Evolutionary conservation across 1,140 invertebrate species (phyloP).

Genomic region (Zaprionus kolodkinae): DNA sequence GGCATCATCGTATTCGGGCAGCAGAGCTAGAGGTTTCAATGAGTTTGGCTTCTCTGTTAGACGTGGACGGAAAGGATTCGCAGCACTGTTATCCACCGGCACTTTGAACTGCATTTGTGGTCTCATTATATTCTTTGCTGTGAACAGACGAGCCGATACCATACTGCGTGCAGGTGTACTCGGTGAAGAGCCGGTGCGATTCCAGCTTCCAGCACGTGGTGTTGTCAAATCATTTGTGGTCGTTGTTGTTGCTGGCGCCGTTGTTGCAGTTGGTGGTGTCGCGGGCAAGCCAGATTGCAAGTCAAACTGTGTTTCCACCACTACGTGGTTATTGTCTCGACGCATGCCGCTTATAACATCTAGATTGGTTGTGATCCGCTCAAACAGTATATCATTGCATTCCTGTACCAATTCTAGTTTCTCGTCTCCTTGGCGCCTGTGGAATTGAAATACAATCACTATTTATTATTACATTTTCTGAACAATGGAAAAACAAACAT

Average conservation of each 20-base stretch:
- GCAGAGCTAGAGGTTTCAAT: constrained; percentile 90
- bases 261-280: constrained; percentile 31
- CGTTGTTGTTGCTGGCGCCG: not conserved
- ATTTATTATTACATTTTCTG: no score
- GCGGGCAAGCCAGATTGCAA: constrained; percentile 79
- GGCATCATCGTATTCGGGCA: constrained; percentile 88
- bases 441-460: not conserved
- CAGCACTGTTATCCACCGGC: constrained; percentile 92
- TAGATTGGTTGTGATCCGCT: constrained; percentile 89
- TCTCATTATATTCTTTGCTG: constrained; percentile 90
- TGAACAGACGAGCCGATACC: constrained; percentile 85
- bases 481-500: not conserved
- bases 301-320: constrained; percentile 83
- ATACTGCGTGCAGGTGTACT: constrained; percentile 33
- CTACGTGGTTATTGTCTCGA: constrained; percentile 86
- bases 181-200: constrained; percentile 33
- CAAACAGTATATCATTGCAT: constrained; percentile 92
- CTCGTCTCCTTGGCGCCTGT: constrained; percentile 87
- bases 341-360: constrained; percentile 88
- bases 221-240: constrained; percentile 14
- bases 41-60: constrained; percentile 95
- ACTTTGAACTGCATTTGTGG: constrained; percentile 94
- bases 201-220: constrained; percentile 81
- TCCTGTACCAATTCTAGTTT: constrained; percentile 91
- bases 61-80: constrained; percentile 91